Conservation (phyloP, 2,888 invertebrate genomes). For the Paralinhomoeus sp. region DNA sequence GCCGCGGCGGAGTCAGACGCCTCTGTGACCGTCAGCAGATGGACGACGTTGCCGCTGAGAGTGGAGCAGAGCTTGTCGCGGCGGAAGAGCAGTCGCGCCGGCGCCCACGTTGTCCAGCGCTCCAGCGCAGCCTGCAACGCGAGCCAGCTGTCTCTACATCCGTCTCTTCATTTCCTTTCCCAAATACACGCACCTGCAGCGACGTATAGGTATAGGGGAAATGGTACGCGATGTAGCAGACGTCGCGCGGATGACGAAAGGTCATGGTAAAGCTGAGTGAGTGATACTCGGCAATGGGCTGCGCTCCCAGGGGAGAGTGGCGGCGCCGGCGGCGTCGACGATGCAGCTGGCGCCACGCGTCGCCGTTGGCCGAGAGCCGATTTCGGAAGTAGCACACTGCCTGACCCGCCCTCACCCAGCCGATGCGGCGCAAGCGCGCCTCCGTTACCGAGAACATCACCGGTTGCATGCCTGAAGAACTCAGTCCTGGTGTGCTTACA, state of each 20-base stretch:
- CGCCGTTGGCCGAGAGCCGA: constrained; percentile 21
- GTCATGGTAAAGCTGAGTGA: constrained; percentile 54
- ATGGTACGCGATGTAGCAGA: constrained; percentile 64
- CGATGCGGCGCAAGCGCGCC: constrained; percentile 32
- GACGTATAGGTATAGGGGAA: constrained; percentile 61
- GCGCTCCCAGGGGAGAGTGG: neutral
- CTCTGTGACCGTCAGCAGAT: constrained; percentile 47
- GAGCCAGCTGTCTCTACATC: too few species aligned
- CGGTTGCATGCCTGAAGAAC: constrained; percentile 49
- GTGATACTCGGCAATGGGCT: constrained; percentile 34
- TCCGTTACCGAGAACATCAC: constrained; percentile 58
- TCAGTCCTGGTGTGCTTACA: too few species aligned
- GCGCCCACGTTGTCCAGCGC: too few species aligned
- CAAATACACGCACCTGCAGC: constrained; percentile 44
- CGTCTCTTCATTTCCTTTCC: too few species aligned
- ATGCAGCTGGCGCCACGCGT: neutral
- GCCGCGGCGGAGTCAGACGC: neutral
- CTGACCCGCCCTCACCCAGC: constrained; percentile 49
- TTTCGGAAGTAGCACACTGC: constrained; percentile 63
- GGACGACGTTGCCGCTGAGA: constrained; percentile 47
- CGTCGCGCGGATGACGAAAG: constrained; percentile 49
- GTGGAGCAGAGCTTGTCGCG: constrained; percentile 46
- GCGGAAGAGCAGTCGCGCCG: constrained; percentile 34
- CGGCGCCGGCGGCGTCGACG: neutral
- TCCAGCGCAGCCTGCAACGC: neutral